phyloP scores from a whole-genome alignment of 2,113 vertebrate genomes.

The Strix uralensis region DNA sequence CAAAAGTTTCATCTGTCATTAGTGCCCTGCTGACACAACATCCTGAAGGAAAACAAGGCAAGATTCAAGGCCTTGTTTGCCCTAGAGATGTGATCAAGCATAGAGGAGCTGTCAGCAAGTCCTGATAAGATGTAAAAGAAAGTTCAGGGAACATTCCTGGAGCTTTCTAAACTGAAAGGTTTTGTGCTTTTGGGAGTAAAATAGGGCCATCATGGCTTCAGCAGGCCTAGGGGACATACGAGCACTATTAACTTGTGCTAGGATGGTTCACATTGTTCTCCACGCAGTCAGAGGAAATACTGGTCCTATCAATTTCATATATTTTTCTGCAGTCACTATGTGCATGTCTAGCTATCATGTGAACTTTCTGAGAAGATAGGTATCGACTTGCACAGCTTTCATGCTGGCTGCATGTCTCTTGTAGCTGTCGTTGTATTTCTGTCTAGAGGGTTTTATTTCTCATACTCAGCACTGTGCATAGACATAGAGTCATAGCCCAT shows the following conservation, averaged over 20 bases:
- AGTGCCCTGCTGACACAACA: not conserved
- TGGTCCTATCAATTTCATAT: not conserved
- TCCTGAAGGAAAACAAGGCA: not conserved
- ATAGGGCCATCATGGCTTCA: not conserved
- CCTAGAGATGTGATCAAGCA: not conserved
- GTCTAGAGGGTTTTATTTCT: not conserved
- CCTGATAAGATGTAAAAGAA: not conserved
- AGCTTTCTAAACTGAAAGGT: not conserved
- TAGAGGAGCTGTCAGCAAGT: not conserved
- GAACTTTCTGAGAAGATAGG: not conserved
- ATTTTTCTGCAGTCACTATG: not conserved
- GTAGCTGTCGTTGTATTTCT: not conserved
- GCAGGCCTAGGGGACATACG: not conserved
- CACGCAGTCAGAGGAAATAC: not conserved
- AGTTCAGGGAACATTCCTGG: not conserved
- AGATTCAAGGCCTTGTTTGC: not conserved
- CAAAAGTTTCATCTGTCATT: not conserved
- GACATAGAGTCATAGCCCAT: rapidly evolving
- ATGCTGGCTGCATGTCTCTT: not conserved
- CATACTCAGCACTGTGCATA: not conserved
- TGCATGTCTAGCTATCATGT: not conserved
- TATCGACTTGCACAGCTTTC: not conserved
- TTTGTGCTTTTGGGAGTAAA: not conserved
- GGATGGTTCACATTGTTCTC: not conserved
- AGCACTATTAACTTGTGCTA: not conserved